Conservation (phyloP, 2,113 vertebrate species). For the Nymphicus hollandicus region DNA sequence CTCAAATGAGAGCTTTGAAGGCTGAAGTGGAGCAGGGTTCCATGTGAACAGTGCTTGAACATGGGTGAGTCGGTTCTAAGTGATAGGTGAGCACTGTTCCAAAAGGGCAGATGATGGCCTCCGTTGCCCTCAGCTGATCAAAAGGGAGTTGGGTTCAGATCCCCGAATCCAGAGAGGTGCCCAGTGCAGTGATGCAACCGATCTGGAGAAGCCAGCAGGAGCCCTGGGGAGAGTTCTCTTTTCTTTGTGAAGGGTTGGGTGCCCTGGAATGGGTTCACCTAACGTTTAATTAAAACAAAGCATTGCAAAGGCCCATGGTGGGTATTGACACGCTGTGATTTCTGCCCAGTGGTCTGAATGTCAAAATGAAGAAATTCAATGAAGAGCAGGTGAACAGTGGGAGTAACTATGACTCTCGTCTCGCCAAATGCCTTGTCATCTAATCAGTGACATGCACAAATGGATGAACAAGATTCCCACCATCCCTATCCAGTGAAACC, state of each 20-base stretch:
- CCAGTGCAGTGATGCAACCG: neutral
- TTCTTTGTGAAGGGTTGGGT: neutral
- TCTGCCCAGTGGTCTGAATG: neutral
- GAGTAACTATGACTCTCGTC: neutral
- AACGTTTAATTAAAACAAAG: neutral
- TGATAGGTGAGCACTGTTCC: neutral
- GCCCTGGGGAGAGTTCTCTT: neutral
- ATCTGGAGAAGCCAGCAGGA: neutral
- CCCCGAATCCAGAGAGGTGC: neutral
- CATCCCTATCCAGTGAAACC: neutral
- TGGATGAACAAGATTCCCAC: neutral
- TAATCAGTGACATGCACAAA: neutral
- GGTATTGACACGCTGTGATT: neutral
- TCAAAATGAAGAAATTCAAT: neutral
- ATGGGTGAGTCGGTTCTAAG: neutral
- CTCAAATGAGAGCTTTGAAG: constrained; percentile 24
- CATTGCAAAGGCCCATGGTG: neutral
- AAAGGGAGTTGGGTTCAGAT: constrained; percentile 45
- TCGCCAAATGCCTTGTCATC: neutral
- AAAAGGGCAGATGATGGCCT: neutral
- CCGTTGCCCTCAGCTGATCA: neutral
- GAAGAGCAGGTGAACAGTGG: neutral
- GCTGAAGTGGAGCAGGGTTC: constrained; percentile 3
- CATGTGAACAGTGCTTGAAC: constrained; percentile 13
- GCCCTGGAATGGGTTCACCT: neutral